A percentile compares a stretch with the other conserved stretches of the same genome.
Evolutionary conservation across 2,888 invertebrate genomes (phyloP).

Genomic region (Lithophane ornitopus): DNA sequence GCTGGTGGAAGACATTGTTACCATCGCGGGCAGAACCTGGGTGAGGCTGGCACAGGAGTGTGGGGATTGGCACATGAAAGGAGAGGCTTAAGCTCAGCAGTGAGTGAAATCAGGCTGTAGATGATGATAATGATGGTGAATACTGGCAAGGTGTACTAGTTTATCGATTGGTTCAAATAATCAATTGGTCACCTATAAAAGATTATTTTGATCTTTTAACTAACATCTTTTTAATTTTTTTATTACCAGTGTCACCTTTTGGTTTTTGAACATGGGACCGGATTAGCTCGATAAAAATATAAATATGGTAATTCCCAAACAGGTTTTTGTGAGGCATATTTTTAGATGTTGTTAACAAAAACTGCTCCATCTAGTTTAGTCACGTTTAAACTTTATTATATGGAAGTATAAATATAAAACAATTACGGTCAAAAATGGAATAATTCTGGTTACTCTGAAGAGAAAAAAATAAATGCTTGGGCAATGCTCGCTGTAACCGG

Average conservation of each 20-base stretch:
- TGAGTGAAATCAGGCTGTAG: too few species aligned
- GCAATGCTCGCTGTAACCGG: background rate
- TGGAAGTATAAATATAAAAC: background rate
- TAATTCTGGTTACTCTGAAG: background rate
- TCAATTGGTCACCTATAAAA: background rate
- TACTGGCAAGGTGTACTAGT: too few species aligned
- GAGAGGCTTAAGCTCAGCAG: too few species aligned
- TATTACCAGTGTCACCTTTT: background rate
- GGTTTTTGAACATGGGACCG: too few species aligned
- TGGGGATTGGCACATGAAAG: too few species aligned
- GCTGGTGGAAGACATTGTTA: too few species aligned
- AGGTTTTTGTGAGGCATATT: constrained; percentile 3
- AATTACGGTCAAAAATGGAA: background rate
- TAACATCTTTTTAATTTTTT: background rate
- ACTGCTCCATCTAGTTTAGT: constrained; percentile 36
- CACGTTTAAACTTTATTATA: constrained; percentile 21
- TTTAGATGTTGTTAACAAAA: constrained; percentile 8
- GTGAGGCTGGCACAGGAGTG: too few species aligned
- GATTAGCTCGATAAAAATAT: background rate
- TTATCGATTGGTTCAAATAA: background rate
- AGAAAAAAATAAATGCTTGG: background rate
- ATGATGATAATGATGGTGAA: too few species aligned
- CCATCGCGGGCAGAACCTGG: too few species aligned
- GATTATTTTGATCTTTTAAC: background rate
- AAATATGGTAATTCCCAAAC: constrained; percentile 15